Evolutionary conservation across 2,797 vertebrate species (phyloP).

Genomic region (Craterocephalus amniculus): DNA sequence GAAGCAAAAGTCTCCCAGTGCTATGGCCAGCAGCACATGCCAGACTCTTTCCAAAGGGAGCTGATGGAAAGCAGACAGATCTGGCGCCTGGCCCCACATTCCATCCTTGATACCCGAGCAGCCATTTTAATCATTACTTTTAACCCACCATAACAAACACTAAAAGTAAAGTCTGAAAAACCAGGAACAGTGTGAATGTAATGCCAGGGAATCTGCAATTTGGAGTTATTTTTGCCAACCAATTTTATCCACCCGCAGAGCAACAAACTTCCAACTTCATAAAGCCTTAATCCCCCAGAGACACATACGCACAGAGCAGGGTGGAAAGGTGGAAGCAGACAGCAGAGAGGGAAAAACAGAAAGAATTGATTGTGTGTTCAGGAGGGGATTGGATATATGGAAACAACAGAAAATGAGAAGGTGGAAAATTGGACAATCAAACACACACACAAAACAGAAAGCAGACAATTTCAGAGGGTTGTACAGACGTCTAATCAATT

Average conservation of each 20-base stretch:
- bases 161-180: background rate
- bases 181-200: background rate
- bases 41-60: background rate
- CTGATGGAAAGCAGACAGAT: background rate
- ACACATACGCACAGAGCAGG: slow-evolving; percentile 4
- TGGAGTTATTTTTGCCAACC: slow-evolving; percentile 59
- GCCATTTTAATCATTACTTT: slow-evolving; percentile 7
- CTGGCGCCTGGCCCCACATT: background rate
- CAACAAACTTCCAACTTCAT: slow-evolving; percentile 69
- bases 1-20: background rate
- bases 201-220: slow-evolving; percentile 51
- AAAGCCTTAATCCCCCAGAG: slow-evolving; percentile 61
- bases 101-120: background rate
- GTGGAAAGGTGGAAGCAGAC: slow-evolving; percentile 39
- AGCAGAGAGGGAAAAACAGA: slow-evolving; percentile 38
- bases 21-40: background rate
- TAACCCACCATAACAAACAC: background rate
- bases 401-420: slow-evolving; percentile 66
- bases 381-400: slow-evolving; percentile 44
- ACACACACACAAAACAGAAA: slow-evolving; percentile 60
- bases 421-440: slow-evolving; percentile 75
- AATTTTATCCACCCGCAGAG: slow-evolving; percentile 56
- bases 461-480: slow-evolving; percentile 68
- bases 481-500: slow-evolving; percentile 73
- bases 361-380: slow-evolving; percentile 58